These are phyloP conservation scores for Ptychobarbus kaznakovi DNA, from an alignment of 2,797 vertebrate genomes.

Conservation along the genomic window DNA sequence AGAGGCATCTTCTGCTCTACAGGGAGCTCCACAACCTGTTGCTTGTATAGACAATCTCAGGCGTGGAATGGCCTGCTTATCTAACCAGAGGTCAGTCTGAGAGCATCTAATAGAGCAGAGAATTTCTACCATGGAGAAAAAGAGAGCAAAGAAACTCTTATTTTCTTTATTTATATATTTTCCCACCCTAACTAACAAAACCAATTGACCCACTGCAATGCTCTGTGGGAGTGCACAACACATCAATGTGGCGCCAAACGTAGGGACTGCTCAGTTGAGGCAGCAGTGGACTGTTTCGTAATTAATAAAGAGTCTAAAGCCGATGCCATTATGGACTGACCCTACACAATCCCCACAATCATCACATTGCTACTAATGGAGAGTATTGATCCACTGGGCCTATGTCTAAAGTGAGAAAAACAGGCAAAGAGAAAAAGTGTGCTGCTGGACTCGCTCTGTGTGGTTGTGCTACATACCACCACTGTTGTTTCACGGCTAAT, in stretches of 20 bases:
- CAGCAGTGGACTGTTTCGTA: conserved; percentile 61
- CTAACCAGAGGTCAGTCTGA: conserved; percentile 21
- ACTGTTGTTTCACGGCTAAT: conserved; percentile 5
- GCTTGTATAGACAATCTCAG: conserved; percentile 33
- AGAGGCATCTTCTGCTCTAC: background rate
- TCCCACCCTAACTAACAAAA: conserved; percentile 32
- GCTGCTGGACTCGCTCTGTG: conserved; percentile 38
- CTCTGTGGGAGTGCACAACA: conserved; percentile 41
- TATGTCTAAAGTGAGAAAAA: conserved; percentile 69
- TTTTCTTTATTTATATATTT: conserved; percentile 42
- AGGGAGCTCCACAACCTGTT: background rate
- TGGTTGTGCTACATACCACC: conserved; percentile 46
- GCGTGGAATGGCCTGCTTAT: conserved; percentile 25
- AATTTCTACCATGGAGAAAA: background rate
- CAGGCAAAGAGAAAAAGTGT: conserved; percentile 46
- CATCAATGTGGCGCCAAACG: conserved; percentile 48
- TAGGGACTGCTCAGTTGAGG: conserved; percentile 41
- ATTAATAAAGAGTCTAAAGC: conserved; percentile 76
- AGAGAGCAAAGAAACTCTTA: conserved; percentile 5
- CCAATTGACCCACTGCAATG: conserved; percentile 37
- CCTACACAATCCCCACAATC: conserved; percentile 66
- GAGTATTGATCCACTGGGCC: conserved; percentile 76
- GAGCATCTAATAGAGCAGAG: background rate
- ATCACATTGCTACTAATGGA: conserved; percentile 75
- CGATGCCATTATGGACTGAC: conserved; percentile 67